Evolutionary conservation across 2,797 vertebrate genomes (phyloP).

Genomic region (Philypnodon macrostomus): DNA sequence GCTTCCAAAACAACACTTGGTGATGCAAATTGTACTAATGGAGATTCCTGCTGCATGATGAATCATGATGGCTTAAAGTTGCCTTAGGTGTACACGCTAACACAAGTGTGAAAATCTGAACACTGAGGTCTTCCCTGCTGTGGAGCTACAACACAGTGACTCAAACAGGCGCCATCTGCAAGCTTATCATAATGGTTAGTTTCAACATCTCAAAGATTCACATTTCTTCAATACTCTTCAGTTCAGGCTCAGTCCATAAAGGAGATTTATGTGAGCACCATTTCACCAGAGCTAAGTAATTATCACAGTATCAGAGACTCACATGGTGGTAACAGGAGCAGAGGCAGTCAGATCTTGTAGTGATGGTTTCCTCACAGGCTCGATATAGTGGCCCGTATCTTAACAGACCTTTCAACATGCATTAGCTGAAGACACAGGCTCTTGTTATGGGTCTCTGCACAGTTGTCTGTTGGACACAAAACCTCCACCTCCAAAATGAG

Average conservation of each 20-base stretch:
- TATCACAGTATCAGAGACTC: conserved; percentile 8
- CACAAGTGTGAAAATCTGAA: conserved; percentile 13
- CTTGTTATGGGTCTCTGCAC: conserved; percentile 4
- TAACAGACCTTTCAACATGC: conserved; percentile 9
- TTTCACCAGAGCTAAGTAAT: not conserved
- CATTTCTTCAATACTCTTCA: not conserved
- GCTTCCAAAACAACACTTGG: too few relatives aligned
- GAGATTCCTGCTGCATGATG: conserved; percentile 12
- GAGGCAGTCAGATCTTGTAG: not conserved
- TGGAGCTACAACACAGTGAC: conserved; percentile 13
- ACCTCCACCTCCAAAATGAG: conserved; percentile 14
- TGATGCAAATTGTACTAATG: not conserved
- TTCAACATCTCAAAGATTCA: not conserved
- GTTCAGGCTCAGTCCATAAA: not conserved
- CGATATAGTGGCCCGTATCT: conserved; percentile 11
- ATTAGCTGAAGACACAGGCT: not conserved
- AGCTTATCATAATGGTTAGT: conserved; percentile 10
- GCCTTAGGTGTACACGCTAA: conserved; percentile 23
- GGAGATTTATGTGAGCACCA: conserved; percentile 2
- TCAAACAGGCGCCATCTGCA: conserved; percentile 46
- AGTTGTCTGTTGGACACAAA: conserved; percentile 21
- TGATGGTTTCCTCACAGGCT: conserved; percentile 1
- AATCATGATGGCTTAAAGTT: conserved; percentile 9
- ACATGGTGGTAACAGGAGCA: conserved; percentile 1
- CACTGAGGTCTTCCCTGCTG: conserved; percentile 18